Evolutionary conservation across 2,888 invertebrate species (phyloP).

Genomic region (Philonicus albiceps): DNA sequence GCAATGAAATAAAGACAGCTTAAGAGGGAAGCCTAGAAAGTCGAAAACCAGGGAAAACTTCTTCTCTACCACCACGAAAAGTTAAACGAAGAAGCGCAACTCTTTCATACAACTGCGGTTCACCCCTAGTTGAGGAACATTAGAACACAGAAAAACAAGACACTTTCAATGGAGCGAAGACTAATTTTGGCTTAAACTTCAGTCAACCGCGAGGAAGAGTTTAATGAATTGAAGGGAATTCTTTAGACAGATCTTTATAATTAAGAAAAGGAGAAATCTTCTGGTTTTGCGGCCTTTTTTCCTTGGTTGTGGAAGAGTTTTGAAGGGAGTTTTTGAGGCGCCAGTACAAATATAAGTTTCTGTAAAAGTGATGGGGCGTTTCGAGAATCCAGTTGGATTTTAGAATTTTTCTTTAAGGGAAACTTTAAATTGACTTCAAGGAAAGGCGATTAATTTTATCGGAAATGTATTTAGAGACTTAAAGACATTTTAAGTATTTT

Average conservation of each 20-base stretch:
- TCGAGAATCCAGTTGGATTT: background rate
- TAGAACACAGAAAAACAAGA: background rate
- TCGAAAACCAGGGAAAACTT: background rate
- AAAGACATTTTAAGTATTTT: background rate
- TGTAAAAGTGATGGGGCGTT: background rate
- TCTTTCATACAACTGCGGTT: background rate
- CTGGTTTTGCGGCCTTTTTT: background rate
- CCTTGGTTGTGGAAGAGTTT: background rate
- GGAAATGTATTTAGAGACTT: background rate
- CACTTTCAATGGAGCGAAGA: background rate
- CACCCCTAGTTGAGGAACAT: background rate
- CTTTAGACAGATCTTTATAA: background rate
- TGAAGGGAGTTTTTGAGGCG: background rate
- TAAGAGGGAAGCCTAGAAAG: background rate
- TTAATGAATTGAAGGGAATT: slow-evolving; percentile 26
- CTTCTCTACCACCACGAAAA: background rate
- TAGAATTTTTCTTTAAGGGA: background rate
- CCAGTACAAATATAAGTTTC: background rate
- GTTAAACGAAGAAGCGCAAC: background rate
- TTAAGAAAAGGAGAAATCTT: background rate
- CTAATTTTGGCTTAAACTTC: background rate
- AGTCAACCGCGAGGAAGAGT: slow-evolving; percentile 8
- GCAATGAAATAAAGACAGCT: background rate
- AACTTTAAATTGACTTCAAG: slow-evolving; percentile 16
- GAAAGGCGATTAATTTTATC: background rate